Conservation (phyloP, 1,140 invertebrate genomes). For the Drosophila subpulchrella region DNA sequence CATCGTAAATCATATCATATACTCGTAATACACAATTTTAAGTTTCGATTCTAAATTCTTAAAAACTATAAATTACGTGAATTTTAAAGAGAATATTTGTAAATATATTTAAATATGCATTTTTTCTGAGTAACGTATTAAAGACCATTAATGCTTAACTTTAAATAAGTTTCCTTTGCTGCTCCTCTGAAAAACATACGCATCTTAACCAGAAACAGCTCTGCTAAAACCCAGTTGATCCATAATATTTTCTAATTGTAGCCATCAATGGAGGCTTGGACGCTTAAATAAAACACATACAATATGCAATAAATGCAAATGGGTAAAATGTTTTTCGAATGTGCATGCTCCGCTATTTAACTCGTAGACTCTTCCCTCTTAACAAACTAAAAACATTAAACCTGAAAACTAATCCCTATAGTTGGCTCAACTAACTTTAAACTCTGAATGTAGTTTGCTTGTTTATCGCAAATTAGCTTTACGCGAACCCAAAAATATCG, state of each 20-base stretch:
- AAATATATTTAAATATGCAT: no score
- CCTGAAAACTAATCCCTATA: not conserved
- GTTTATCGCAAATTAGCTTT: not conserved
- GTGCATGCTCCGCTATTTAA: conserved; percentile 67
- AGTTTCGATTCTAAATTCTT: no score
- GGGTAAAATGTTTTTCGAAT: conserved; percentile 83
- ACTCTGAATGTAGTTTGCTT: conserved; percentile 32
- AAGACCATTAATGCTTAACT: no score
- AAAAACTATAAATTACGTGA: no score
- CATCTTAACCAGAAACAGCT: conserved; percentile 29
- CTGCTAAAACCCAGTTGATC: conserved; percentile 54
- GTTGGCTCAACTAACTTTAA: conserved; percentile 4
- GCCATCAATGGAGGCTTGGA: conserved; percentile 85
- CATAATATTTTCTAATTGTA: conserved; percentile 84
- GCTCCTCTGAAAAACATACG: not conserved
- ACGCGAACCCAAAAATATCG: no score
- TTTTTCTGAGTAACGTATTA: no score
- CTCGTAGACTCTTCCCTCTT: conserved; percentile 9
- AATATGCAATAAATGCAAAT: conserved; percentile 79
- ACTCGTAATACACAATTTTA: no score
- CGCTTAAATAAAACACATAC: conserved; percentile 84
- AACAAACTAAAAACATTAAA: conserved; percentile 23
- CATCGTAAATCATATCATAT: no score
- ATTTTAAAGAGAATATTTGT: no score
- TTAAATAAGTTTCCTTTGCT: conserved; percentile 10